Conservation (phyloP, 2,888 invertebrate genomes). For the Nycteola revayana region DNA sequence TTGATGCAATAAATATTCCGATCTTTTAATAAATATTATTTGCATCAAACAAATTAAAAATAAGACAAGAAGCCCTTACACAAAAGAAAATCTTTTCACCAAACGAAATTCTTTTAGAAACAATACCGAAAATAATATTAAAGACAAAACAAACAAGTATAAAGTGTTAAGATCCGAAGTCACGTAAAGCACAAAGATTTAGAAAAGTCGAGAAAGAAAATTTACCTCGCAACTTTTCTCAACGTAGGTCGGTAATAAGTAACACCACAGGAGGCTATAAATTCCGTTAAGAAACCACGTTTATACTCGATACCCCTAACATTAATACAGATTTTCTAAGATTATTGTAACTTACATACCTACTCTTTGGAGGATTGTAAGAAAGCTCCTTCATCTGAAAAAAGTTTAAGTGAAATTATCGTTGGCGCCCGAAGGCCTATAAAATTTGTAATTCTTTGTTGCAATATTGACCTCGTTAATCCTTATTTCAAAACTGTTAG, state of each 20-base stretch:
- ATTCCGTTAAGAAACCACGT: constrained; percentile 50
- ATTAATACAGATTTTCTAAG: constrained; percentile 58
- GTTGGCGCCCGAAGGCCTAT: no score
- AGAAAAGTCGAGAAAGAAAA: constrained; percentile 44
- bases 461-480: no score
- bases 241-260: constrained; percentile 47
- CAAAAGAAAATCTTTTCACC: constrained; percentile 24
- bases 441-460: no score
- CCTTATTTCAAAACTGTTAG: no score
- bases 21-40: no score
- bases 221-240: constrained; percentile 46
- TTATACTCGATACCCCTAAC: constrained; percentile 49
- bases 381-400: constrained; percentile 21
- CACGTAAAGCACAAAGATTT: constrained; percentile 41
- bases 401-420: constrained; percentile 3
- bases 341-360: constrained; percentile 41
- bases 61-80: constrained; percentile 12
- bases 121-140: constrained; percentile 11
- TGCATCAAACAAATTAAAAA: no score
- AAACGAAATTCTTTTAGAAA: constrained; percentile 7
- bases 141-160: constrained; percentile 32
- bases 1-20: no score
- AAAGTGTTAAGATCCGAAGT: constrained; percentile 29
- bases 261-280: constrained; percentile 50
- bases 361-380: constrained; percentile 28